Evolutionary conservation across 2,888 invertebrate species (phyloP).

Genomic region (Microctonus hyperodae): DNA sequence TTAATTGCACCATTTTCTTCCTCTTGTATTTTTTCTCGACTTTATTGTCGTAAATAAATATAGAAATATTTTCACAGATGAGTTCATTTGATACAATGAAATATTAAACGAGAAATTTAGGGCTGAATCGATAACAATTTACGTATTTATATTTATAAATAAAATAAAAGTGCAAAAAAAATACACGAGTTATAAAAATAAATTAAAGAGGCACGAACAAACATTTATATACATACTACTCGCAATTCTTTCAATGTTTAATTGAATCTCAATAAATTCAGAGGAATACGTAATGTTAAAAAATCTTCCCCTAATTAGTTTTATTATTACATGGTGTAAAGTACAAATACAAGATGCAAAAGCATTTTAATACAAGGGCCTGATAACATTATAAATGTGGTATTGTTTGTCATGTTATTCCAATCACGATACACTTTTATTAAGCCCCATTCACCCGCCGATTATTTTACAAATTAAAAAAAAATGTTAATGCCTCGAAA

Average conservation of each 20-base stretch:
- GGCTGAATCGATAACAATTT: background rate
- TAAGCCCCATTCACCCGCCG: background rate
- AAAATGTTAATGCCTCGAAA: background rate
- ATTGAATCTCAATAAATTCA: constrained; percentile 24
- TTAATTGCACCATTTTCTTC: too few relatives aligned
- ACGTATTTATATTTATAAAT: background rate
- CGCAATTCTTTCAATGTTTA: constrained; percentile 2
- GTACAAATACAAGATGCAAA: constrained; percentile 31
- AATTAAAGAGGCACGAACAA: background rate
- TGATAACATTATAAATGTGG: constrained; percentile 2
- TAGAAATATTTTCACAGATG: background rate
- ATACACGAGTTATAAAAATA: too few relatives aligned
- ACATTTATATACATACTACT: background rate
- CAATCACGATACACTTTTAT: background rate
- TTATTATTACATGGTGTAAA: constrained; percentile 38
- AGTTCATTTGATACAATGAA: background rate
- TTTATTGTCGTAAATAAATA: background rate
- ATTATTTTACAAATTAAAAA: background rate
- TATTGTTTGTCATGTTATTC: background rate
- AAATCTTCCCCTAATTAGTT: constrained; percentile 32
- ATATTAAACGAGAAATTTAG: background rate
- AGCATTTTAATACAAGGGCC: constrained; percentile 1
- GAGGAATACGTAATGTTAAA: background rate
- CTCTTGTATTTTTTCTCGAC: background rate
- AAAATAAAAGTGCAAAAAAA: background rate